Evolutionary conservation across 2,888 invertebrate genomes (phyloP).

Genomic region (Priocnemis perturbator): DNA sequence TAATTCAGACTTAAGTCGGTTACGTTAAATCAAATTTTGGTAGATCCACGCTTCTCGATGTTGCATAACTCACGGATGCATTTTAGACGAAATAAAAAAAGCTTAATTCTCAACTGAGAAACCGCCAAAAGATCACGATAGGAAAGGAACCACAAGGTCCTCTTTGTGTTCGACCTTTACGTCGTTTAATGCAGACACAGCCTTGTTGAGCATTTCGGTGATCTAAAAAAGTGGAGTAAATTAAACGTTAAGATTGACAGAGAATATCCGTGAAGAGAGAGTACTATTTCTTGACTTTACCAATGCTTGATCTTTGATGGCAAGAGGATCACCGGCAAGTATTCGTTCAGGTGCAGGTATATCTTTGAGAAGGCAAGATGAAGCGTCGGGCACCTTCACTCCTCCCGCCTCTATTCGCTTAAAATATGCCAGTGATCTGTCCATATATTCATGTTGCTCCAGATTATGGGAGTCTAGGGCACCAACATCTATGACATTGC

Average conservation of each 20-base stretch:
- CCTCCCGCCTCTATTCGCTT: conserved; percentile 73
- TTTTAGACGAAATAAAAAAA: conserved; percentile 32
- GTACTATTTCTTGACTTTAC: conserved; percentile 76
- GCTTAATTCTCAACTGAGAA: conserved; percentile 31
- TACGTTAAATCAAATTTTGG: conserved; percentile 25
- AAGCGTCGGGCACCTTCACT: conserved; percentile 74
- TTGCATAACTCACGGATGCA: conserved; percentile 24
- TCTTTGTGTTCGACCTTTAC: conserved; percentile 93
- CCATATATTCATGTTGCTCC: conserved; percentile 92
- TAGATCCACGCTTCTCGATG: conserved; percentile 28
- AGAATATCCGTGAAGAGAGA: not conserved
- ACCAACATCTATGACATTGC: conserved; percentile 96
- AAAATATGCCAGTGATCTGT: conserved; percentile 75
- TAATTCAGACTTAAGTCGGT: conserved; percentile 35
- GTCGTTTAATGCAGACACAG: conserved; percentile 84
- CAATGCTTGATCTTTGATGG: conserved; percentile 81
- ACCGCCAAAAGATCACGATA: conserved; percentile 66
- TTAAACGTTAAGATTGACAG: conserved; percentile 6
- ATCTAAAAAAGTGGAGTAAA: conserved; percentile 79
- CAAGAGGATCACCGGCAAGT: conserved; percentile 80
- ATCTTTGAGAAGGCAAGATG: conserved; percentile 81
- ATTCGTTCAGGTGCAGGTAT: conserved; percentile 85
- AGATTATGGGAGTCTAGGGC: conserved; percentile 91
- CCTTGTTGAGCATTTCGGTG: conserved; percentile 82
- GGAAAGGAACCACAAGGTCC: conserved; percentile 92